phyloP scores from a whole-genome alignment of 2,113 vertebrate species.

The Xiphophorus hellerii region DNA sequence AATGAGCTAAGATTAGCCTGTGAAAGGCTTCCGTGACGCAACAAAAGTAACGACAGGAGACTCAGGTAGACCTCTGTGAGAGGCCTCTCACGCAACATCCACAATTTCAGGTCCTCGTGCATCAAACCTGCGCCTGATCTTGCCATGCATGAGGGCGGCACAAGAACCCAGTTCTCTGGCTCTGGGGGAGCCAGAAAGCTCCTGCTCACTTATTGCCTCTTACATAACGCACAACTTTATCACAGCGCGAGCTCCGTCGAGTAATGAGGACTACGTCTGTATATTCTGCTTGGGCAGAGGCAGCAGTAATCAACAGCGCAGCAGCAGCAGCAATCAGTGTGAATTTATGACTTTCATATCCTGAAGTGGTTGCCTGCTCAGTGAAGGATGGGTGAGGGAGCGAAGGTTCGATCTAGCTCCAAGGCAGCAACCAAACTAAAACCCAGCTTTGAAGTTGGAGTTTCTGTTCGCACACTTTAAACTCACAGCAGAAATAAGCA shows the following conservation, averaged over 20 bases:
- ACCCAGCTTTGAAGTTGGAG: no score
- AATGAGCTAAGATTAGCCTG: background rate
- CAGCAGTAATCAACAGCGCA: background rate
- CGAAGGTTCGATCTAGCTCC: background rate
- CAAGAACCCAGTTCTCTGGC: background rate
- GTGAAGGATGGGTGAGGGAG: background rate
- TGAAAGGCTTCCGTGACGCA: conserved; percentile 4
- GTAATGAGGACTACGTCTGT: conserved; percentile 22
- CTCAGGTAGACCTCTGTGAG: background rate
- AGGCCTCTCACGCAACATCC: conserved; percentile 5
- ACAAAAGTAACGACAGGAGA: background rate
- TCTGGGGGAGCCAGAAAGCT: conserved; percentile 4
- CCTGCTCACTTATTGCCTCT: background rate
- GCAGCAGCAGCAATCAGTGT: background rate
- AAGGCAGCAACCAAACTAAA: background rate
- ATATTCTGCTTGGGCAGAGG: background rate
- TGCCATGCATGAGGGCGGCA: background rate
- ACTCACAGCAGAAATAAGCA: no score
- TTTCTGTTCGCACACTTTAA: background rate
- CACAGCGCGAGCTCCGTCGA: background rate
- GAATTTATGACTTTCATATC: conserved; percentile 23
- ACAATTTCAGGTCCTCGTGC: background rate
- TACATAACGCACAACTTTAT: conserved; percentile 19
- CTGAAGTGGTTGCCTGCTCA: background rate
- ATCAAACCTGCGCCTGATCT: background rate